A percentile compares a stretch with the other conserved stretches of the same genome.
phyloP scores from a whole-genome alignment of 2,113 vertebrate genomes.

The Periophthalmus modestus region DNA sequence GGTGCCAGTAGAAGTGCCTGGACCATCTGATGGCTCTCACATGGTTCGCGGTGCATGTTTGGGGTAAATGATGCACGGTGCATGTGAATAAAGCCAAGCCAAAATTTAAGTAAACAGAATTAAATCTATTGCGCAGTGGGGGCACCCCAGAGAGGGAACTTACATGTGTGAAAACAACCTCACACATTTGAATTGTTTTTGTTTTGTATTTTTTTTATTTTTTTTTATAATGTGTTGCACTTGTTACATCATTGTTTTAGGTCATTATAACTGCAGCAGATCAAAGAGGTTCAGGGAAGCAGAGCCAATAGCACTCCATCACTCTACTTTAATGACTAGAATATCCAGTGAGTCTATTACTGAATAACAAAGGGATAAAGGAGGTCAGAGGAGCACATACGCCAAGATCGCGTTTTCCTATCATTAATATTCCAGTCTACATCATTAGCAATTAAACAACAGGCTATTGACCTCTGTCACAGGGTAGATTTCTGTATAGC shows the following conservation, averaged over 20 bases:
- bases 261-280: not conserved
- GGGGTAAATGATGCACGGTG: no score
- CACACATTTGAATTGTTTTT: constrained; percentile 35
- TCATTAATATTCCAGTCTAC: not conserved
- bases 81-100: no score
- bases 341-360: not conserved
- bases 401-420: not conserved
- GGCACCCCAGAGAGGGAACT: no score
- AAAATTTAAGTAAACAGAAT: no score
- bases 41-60: no score
- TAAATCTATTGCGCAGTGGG: no score
- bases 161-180: no score
- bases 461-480: not conserved
- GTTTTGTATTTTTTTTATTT: not conserved
- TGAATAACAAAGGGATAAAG: not conserved
- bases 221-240: not conserved
- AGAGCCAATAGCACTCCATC: not conserved
- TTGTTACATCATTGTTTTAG: not conserved
- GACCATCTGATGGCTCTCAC: no score
- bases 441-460: not conserved
- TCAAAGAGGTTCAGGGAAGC: not conserved
- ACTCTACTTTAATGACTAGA: not conserved
- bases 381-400: not conserved
- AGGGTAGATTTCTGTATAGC: not conserved
- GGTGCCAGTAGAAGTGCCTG: no score